Evolutionary conservation across 2,888 invertebrate species (phyloP).

Genomic region (Drosophila kokeensis): DNA sequence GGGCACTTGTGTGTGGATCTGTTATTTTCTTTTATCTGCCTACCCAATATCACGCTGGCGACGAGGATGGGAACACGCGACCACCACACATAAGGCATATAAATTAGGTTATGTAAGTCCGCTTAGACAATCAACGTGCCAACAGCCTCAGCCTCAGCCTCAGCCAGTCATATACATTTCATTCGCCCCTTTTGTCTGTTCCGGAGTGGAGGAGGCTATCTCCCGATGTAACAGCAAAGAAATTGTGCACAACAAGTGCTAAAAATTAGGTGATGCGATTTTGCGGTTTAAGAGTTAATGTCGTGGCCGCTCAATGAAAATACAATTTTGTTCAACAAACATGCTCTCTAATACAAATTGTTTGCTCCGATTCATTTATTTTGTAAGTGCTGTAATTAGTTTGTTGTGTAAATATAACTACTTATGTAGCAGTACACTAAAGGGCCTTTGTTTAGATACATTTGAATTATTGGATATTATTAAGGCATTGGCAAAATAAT

Average conservation of each 20-base stretch:
- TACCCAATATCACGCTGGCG: conserved; percentile 68
- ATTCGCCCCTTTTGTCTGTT: conserved; percentile 34
- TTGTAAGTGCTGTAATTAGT: conserved; percentile 47
- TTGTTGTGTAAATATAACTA: conserved; percentile 42
- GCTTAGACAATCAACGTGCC: conserved; percentile 56
- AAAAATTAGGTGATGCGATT: conserved; percentile 52
- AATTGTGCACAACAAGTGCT: conserved; percentile 65
- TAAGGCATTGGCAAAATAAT: neutral
- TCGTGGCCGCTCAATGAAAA: conserved; percentile 38
- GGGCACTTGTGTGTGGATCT: conserved; percentile 62
- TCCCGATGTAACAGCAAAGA: conserved; percentile 35
- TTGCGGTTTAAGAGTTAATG: conserved; percentile 61
- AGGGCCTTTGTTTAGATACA: neutral
- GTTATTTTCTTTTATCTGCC: conserved; percentile 49
- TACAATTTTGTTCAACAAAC: conserved; percentile 8
- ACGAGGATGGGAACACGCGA: conserved; percentile 67
- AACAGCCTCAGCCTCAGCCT: conserved; percentile 4
- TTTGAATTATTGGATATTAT: neutral
- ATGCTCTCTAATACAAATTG: conserved; percentile 18
- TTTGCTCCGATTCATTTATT: conserved; percentile 27
- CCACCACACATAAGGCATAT: conserved; percentile 44
- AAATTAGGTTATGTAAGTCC: conserved; percentile 71
- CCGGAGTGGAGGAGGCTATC: conserved; percentile 2
- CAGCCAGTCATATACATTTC: conserved; percentile 57
- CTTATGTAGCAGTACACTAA: conserved; percentile 2